Conservation (phyloP, 2,113 vertebrate genomes). For the Zonotrichia leucophrys region DNA sequence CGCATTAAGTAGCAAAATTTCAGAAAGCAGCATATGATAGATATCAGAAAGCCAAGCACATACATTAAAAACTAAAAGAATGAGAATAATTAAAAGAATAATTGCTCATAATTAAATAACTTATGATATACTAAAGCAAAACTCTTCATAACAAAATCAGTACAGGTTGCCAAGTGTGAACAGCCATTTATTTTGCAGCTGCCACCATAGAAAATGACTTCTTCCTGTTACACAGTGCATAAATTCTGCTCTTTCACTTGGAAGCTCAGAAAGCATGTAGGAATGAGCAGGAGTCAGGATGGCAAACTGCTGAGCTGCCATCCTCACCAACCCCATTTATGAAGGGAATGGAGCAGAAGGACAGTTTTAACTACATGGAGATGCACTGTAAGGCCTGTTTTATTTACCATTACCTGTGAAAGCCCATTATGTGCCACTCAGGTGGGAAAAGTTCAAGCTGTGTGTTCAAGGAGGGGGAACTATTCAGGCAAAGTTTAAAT, state of each 20-base stretch:
- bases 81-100: background rate
- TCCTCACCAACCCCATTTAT: background rate
- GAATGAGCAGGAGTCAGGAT: background rate
- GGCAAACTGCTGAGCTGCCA: background rate
- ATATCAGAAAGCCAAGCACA: background rate
- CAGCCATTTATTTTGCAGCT: background rate
- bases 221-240: fast-evolving
- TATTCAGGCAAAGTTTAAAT: background rate
- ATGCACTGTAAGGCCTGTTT: background rate
- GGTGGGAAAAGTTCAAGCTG: background rate
- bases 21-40: background rate
- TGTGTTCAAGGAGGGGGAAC: background rate
- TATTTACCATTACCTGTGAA: background rate
- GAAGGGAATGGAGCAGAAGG: background rate
- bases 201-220: background rate
- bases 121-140: background rate
- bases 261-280: background rate
- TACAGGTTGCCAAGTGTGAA: background rate
- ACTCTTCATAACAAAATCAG: background rate
- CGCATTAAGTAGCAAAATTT: background rate
- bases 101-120: background rate
- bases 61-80: background rate
- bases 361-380: background rate
- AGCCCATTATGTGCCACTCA: background rate
- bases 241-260: background rate